phyloP scores from a whole-genome alignment of 2,113 vertebrate species.

The Caranx ignobilis region DNA sequence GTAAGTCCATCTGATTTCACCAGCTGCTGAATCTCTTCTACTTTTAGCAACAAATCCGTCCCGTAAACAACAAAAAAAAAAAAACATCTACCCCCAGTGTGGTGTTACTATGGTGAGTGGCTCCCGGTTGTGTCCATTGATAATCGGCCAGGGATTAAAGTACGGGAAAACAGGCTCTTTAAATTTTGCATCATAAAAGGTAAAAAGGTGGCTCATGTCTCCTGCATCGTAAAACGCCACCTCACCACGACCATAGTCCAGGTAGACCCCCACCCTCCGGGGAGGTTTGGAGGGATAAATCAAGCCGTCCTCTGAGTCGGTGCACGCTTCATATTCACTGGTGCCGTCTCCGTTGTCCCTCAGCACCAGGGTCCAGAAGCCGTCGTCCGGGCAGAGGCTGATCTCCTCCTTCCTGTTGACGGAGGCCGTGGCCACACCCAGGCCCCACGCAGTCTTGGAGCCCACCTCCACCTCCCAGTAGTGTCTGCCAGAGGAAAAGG shows the following conservation, averaged over 20 bases:
- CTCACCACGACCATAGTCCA: conserved; percentile 84
- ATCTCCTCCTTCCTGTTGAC: conserved; percentile 87
- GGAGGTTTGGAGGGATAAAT: conserved; percentile 72
- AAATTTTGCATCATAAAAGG: conserved; percentile 82
- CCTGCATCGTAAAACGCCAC: conserved; percentile 87
- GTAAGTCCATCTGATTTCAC: conserved; percentile 12
- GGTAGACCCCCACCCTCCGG: conserved; percentile 84
- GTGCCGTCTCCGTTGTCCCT: conserved; percentile 71
- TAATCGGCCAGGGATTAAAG: conserved; percentile 90
- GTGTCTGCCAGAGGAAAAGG: conserved; percentile 81
- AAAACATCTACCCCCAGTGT: conserved; percentile 44
- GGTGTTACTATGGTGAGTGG: conserved; percentile 79
- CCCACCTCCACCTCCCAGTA: conserved; percentile 92
- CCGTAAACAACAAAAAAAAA: background rate
- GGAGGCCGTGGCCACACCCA: conserved; percentile 83
- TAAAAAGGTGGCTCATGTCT: conserved; percentile 88
- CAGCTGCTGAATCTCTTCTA: background rate
- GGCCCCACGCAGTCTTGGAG: conserved; percentile 88
- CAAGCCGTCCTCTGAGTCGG: conserved; percentile 81
- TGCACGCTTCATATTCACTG: conserved; percentile 84
- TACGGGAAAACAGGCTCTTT: conserved; percentile 85
- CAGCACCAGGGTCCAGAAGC: conserved; percentile 88
- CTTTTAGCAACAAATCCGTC: background rate
- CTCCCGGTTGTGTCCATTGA: conserved; percentile 82
- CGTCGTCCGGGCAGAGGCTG: conserved; percentile 87